Conservation (phyloP, 2,888 invertebrate genomes). For the Pyrrhosoma nymphula region DNA sequence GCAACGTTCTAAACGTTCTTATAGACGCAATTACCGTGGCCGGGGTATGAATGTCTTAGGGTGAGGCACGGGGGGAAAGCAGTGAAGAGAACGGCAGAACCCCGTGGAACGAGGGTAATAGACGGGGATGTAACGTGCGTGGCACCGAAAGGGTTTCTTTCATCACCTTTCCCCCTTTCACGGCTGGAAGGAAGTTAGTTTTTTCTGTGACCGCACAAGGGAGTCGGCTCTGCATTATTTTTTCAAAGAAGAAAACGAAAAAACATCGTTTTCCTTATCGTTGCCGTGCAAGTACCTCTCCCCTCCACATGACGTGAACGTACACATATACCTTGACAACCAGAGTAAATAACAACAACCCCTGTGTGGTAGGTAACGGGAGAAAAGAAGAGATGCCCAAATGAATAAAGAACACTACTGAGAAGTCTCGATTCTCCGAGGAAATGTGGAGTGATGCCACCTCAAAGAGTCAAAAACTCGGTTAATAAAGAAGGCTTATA, state of each 20-base stretch:
- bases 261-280: neutral
- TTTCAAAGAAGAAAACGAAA: neutral
- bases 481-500: too few relatives aligned
- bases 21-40: too few relatives aligned
- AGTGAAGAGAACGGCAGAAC: neutral
- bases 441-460: too few relatives aligned
- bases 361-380: neutral
- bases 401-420: too few relatives aligned
- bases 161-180: neutral
- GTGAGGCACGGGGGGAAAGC: too few relatives aligned
- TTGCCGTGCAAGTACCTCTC: neutral
- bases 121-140: neutral
- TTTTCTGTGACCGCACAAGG: neutral
- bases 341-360: neutral
- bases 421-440: too few relatives aligned
- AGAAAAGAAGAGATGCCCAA: too few relatives aligned
- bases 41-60: too few relatives aligned
- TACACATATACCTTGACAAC: neutral
- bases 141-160: neutral
- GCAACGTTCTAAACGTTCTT: too few relatives aligned
- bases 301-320: neutral
- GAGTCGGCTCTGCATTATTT: neutral
- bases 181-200: neutral
- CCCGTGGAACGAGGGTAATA: neutral
- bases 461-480: too few relatives aligned